Base-by-base conservation (phyloP, 2,888 invertebrate species). In the Coremacera marginata region DNA sequence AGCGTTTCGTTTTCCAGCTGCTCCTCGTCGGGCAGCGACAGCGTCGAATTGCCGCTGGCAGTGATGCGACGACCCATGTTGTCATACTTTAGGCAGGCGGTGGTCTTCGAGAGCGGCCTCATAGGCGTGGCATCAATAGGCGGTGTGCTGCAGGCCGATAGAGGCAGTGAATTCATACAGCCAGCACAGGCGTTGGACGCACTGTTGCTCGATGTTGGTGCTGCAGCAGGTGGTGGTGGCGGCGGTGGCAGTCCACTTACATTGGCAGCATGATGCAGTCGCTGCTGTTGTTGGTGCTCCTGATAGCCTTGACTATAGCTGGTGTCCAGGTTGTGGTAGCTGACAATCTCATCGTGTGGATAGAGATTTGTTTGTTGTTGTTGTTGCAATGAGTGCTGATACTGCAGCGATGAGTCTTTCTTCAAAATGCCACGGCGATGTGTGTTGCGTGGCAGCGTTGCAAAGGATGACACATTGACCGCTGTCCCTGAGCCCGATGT, bases 21-120 rank as follows among this genome's bases (percentile, higher is more conserved):
- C 73, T 90, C 90, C 81, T 91, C 91, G 84, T 93, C 95, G 80
- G 95, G 95, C 81, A 96, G 91, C 37, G 96, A 96, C 87, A 96
- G 93, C 34, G 95, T 95, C 9, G 96, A 96, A 87, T 95, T 95
- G 68, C 96, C 96, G 80, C 95, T 95, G 51, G 96, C 96, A 11
- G 96, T 96, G 72, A 96, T 95, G 81, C 96, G 92, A 73, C 96
- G 95, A 8, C 96, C 96, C 94, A 96, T 95, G 90, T 96, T 96
- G 90, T 97, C 96, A 88, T 96, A 96, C 80, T 94, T 94, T 80
- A 88, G 83, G 14, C 77, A 78, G 8, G 68, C 73, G 11, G 72
- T 55, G 63, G 31, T 80, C 65, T 83, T 84, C 62, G 82, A 82
- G 11, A 84, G 81, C 0, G 86, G 84, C 31, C 87, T 82, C 76